Conservation (phyloP, 2,797 vertebrate species). For the Acanthornis magna region DNA sequence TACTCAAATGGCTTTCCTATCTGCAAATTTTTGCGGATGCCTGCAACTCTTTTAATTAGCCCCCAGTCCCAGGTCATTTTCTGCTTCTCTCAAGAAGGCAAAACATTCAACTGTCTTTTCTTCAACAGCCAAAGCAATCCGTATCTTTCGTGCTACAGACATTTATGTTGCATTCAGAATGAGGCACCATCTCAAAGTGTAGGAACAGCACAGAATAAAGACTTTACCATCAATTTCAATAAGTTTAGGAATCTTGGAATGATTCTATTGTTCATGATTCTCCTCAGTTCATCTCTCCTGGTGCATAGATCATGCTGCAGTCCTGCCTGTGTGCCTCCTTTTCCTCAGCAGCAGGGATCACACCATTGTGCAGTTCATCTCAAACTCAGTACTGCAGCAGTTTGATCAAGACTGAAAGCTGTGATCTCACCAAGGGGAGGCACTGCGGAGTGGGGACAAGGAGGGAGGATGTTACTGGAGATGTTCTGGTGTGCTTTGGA, state of each 20-base stretch:
- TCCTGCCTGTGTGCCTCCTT: neutral
- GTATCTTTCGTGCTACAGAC: neutral
- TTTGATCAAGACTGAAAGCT: neutral
- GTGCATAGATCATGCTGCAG: neutral
- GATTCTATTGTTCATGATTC: conserved; percentile 24
- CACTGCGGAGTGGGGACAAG: neutral
- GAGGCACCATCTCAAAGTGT: neutral
- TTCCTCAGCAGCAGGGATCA: neutral
- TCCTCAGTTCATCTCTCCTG: conserved; percentile 12
- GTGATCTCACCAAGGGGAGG: neutral
- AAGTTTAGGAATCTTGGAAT: conserved; percentile 25
- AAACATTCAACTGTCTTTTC: conserved; percentile 1
- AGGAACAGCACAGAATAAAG: conserved; percentile 4
- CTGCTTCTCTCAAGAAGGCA: neutral
- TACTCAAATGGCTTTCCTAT: conserved; percentile 10
- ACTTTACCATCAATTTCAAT: conserved; percentile 3
- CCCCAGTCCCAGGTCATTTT: conserved; percentile 29
- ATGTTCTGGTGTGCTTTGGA: neutral
- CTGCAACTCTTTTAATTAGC: conserved; percentile 39
- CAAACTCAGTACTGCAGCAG: neutral
- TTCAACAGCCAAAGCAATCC: neutral
- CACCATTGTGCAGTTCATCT: neutral
- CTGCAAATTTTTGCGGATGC: conserved; percentile 42
- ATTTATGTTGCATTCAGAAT: neutral
- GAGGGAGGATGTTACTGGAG: neutral